A percentile compares a stretch with the other conserved stretches of the same genome.
Evolutionary conservation across 92 coral and sea anemone species (phyloP).

Genomic region (Porites evermanni): DNA sequence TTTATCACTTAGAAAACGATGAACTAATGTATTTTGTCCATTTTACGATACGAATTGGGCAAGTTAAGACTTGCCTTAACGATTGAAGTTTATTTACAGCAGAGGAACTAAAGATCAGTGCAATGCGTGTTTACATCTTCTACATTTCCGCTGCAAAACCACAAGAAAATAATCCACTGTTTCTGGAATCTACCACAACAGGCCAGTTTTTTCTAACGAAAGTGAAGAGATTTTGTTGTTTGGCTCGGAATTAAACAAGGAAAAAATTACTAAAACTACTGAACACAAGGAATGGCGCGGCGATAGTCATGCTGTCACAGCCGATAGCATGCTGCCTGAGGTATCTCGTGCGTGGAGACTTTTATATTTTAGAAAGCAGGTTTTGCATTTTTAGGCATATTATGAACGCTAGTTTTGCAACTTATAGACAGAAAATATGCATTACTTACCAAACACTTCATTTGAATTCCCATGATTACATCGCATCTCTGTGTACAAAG

Average conservation of each 20-base stretch:
- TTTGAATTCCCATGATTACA: background rate
- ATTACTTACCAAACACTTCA: constrained; percentile 28
- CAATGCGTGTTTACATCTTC: background rate
- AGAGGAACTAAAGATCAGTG: background rate
- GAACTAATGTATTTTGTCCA: background rate
- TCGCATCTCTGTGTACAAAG: background rate
- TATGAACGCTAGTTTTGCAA: background rate
- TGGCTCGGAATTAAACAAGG: background rate
- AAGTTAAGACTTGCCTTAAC: constrained; percentile 10
- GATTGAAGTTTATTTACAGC: background rate
- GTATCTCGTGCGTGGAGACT: background rate
- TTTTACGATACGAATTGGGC: background rate
- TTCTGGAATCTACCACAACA: background rate
- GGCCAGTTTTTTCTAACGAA: background rate
- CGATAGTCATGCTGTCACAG: background rate
- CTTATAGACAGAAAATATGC: background rate
- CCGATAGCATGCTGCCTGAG: background rate
- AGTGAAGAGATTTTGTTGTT: background rate
- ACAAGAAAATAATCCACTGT: background rate
- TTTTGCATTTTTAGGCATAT: background rate
- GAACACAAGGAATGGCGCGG: background rate
- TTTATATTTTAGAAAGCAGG: background rate
- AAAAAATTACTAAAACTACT: background rate
- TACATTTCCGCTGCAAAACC: constrained; percentile 10
- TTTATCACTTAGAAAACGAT: background rate